Evolutionary conservation across 2,797 vertebrate genomes (phyloP).

Genomic region (Mycteria americana): DNA sequence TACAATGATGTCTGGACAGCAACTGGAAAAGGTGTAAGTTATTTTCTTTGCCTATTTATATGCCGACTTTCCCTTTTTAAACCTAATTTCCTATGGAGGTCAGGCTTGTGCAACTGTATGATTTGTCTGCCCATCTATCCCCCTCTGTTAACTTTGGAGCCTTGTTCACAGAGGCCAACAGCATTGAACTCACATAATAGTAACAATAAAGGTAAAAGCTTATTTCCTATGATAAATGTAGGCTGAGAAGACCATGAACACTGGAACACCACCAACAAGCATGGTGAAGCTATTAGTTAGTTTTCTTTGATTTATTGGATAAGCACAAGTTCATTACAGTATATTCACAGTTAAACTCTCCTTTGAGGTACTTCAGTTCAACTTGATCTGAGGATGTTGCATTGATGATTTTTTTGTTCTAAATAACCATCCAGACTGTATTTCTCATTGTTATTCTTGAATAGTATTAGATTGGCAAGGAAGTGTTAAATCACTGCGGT

Average conservation of each 20-base stretch:
- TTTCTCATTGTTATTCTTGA: not conserved
- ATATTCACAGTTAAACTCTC: not conserved
- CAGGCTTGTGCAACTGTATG: not conserved
- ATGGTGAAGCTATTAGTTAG: not conserved
- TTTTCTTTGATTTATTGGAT: not conserved
- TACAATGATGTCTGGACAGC: conserved; percentile 68
- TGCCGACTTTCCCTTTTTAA: not conserved
- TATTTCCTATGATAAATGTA: not conserved
- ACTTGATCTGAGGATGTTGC: not conserved
- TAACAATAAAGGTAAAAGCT: not conserved
- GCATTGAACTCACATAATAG: not conserved
- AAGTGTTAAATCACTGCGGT: not conserved
- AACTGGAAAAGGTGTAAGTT: conserved; percentile 84
- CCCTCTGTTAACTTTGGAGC: not conserved
- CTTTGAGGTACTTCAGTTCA: not conserved
- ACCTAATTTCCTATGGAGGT: not conserved
- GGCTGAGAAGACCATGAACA: not conserved
- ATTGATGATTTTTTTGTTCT: not conserved
- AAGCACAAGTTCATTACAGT: not conserved
- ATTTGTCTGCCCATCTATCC: not conserved
- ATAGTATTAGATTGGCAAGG: not conserved
- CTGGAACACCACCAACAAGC: not conserved
- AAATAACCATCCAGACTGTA: not conserved
- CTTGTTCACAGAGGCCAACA: not conserved
- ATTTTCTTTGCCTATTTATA: not conserved